Evolutionary conservation across 2,888 invertebrate species (phyloP).

Genomic region (Chrysodeixis includens): DNA sequence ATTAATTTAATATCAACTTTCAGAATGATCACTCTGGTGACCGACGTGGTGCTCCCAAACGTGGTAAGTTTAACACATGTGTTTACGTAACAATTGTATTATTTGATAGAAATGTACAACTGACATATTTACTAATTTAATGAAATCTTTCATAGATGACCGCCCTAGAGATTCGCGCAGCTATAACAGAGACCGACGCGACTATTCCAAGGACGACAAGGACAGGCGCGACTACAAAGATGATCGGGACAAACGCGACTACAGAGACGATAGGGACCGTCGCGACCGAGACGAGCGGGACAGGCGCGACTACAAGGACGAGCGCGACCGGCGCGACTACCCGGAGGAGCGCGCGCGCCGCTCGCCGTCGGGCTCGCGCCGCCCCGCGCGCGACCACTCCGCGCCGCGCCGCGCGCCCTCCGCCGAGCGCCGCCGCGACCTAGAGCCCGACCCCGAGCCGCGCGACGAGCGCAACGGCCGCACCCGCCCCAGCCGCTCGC

Average conservation of each 20-base stretch:
- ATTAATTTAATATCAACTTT: constrained; percentile 41
- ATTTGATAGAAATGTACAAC: neutral
- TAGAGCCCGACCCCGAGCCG: constrained; percentile 13
- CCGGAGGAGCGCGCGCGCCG: constrained; percentile 49
- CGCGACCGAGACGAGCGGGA: constrained; percentile 53
- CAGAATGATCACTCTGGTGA: constrained; percentile 85
- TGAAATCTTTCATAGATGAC: constrained; percentile 66
- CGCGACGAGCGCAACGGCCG: constrained; percentile 73
- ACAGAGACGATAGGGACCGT: constrained; percentile 55
- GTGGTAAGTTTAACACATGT: constrained; percentile 73
- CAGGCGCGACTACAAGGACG: constrained; percentile 49
- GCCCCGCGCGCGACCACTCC: constrained; percentile 27
- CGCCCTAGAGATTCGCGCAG: constrained; percentile 81
- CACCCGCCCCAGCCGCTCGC: constrained; percentile 71
- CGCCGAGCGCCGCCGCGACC: constrained; percentile 30
- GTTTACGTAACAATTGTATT: neutral
- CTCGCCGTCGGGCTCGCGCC: constrained; percentile 43
- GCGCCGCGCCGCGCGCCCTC: constrained; percentile 46
- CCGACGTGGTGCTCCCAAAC: constrained; percentile 79
- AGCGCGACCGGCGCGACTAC: constrained; percentile 61
- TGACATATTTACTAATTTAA: constrained; percentile 7
- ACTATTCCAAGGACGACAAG: constrained; percentile 76
- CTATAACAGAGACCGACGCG: constrained; percentile 79
- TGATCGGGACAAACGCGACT: constrained; percentile 42
- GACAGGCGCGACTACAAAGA: constrained; percentile 47